These are phyloP conservation scores for Hippocampus barbouri DNA, from an alignment of 2,113 vertebrate species.

Conservation along the genomic window DNA sequence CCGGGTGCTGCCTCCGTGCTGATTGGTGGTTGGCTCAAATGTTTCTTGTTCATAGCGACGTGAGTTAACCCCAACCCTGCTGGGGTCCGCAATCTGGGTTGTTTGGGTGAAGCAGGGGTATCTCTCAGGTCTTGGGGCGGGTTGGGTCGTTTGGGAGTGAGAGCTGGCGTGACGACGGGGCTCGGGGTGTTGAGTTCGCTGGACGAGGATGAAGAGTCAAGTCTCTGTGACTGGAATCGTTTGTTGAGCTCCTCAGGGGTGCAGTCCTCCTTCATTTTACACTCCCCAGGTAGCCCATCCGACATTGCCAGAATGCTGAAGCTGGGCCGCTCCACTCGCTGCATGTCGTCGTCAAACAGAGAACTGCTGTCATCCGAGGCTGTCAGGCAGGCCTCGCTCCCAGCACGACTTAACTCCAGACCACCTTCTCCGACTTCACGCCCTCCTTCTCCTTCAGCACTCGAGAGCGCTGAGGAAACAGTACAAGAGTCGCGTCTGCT, in stretches of 20 bases:
- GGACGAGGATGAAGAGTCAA: slow-evolving; percentile 86
- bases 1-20: slow-evolving; percentile 79
- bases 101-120: slow-evolving; percentile 67
- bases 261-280: slow-evolving; percentile 66
- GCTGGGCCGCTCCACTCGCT: slow-evolving; percentile 47
- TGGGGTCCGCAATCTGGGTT: slow-evolving; percentile 79
- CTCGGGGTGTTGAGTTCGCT: slow-evolving; percentile 70
- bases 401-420: slow-evolving; percentile 67
- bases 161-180: slow-evolving; percentile 54
- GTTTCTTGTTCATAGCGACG: slow-evolving; percentile 78
- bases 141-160: slow-evolving; percentile 69
- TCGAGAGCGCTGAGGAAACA: slow-evolving; percentile 71
- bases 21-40: slow-evolving; percentile 90
- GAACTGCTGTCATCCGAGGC: slow-evolving; percentile 93
- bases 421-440: slow-evolving; percentile 72
- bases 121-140: slow-evolving; percentile 61
- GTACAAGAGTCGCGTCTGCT: slow-evolving; percentile 66
- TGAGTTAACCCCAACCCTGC: slow-evolving; percentile 74
- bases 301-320: slow-evolving; percentile 1
- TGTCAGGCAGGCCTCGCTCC: slow-evolving; percentile 84
- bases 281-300: slow-evolving; percentile 4
- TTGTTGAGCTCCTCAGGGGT: slow-evolving; percentile 88
- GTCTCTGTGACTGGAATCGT: slow-evolving; percentile 83
- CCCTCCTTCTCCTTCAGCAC: slow-evolving; percentile 62
- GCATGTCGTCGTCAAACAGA: slow-evolving; percentile 86